phyloP scores from a whole-genome alignment of 2,888 invertebrate species.

The Oxystoma pomonae region DNA sequence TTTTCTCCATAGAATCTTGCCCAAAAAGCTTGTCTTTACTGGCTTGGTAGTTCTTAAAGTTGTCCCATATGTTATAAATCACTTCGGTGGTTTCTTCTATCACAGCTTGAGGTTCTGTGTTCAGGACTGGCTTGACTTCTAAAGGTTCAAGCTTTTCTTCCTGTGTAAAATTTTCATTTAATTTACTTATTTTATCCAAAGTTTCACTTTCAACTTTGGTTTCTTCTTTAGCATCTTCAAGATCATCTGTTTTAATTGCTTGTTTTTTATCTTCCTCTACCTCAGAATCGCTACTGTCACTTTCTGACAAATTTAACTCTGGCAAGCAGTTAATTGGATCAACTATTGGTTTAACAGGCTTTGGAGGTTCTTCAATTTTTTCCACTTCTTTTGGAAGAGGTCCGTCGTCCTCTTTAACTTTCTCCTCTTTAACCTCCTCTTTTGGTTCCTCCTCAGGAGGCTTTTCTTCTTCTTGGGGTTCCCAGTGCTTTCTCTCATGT shows the following conservation, averaged over 20 bases:
- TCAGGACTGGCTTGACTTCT: slow-evolving; percentile 33
- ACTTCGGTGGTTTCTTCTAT: slow-evolving; percentile 17
- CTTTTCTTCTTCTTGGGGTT: slow-evolving; percentile 34
- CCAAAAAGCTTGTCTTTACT: slow-evolving; percentile 55
- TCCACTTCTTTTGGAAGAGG: slow-evolving; percentile 30
- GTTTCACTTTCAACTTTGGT: neutral
- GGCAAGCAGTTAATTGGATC: slow-evolving; percentile 66
- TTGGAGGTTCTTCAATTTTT: slow-evolving; percentile 30
- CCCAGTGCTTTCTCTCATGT: slow-evolving; percentile 63
- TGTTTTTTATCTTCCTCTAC: slow-evolving; percentile 38
- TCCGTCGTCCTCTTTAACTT: slow-evolving; percentile 29
- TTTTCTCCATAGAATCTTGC: slow-evolving; percentile 7
- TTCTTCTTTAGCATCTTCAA: slow-evolving; percentile 4
- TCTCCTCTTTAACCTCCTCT: slow-evolving; percentile 21
- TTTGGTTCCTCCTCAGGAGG: slow-evolving; percentile 25
- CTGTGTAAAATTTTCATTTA: neutral
- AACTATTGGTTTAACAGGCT: slow-evolving; percentile 49
- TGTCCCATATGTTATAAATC: slow-evolving; percentile 70
- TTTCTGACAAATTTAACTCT: slow-evolving; percentile 79
- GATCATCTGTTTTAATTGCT: slow-evolving; percentile 13
- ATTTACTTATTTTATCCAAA: slow-evolving; percentile 34
- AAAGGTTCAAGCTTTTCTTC: neutral
- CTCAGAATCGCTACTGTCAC: slow-evolving; percentile 68
- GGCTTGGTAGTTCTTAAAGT: slow-evolving; percentile 70
- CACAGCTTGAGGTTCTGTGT: neutral